Evolutionary conservation across 2,113 vertebrate genomes (phyloP).

Genomic region (Lutjanus erythropterus): DNA sequence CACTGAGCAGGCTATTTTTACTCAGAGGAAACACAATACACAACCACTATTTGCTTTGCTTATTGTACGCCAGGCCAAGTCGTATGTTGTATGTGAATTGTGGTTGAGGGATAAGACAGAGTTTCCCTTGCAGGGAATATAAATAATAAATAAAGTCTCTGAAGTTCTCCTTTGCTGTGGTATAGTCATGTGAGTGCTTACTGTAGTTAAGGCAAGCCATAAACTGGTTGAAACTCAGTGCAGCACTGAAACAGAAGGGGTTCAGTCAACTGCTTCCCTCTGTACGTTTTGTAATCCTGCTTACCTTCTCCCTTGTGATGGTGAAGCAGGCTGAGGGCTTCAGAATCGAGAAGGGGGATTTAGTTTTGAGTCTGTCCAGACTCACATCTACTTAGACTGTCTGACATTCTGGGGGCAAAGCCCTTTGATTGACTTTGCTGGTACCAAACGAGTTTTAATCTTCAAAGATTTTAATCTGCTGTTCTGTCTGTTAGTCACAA

Average conservation of each 20-base stretch:
- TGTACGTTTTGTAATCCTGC: conserved; percentile 69
- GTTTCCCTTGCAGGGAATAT: conserved; percentile 47
- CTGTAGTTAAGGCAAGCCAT: conserved; percentile 29
- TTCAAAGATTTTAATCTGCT: conserved; percentile 84
- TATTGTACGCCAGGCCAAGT: conserved; percentile 28
- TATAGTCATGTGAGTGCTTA: conserved; percentile 39
- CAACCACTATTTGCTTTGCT: conserved; percentile 50
- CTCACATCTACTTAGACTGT: conserved; percentile 80
- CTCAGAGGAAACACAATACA: conserved; percentile 41
- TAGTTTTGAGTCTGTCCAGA: conserved; percentile 72
- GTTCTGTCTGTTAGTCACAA: conserved; percentile 81
- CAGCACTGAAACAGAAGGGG: conserved; percentile 46
- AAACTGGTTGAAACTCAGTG: conserved; percentile 33
- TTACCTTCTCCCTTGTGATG: conserved; percentile 63
- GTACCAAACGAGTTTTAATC: conserved; percentile 82
- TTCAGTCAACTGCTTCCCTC: conserved; percentile 61
- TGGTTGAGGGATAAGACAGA: conserved; percentile 22
- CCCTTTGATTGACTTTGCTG: conserved; percentile 79
- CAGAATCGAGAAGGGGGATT: conserved; percentile 69
- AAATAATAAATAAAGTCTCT: conserved; percentile 72
- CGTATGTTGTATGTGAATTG: conserved; percentile 40
- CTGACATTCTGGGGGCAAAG: conserved; percentile 78
- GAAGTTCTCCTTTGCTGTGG: conserved; percentile 24
- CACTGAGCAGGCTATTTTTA: conserved; percentile 47
- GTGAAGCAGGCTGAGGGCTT: conserved; percentile 49